Base-by-base conservation (phyloP, 1,140 invertebrate species). In the Lucilia sericata region DNA sequence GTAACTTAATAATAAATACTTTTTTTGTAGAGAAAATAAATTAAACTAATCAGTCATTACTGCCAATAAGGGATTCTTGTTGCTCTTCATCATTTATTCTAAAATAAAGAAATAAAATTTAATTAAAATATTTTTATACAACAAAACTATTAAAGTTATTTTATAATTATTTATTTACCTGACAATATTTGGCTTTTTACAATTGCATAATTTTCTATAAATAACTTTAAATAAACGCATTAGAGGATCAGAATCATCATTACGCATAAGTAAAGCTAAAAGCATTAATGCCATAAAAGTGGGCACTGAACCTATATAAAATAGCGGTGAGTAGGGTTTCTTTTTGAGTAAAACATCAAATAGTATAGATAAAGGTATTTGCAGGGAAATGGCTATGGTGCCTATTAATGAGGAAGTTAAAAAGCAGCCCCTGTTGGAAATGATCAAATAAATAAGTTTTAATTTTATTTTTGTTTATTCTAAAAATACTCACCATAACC, bases 401-500 rank as follows among this genome's bases (percentile, higher is more conserved):
- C 95, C 96, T 87, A 97, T 95, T 13, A 98, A 91, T 30, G 96
- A 97, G 47, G 96, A 97, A 19, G 97, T 97, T 85, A 97, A 91
- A 91, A 98, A 97, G 91, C 96, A 97, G 36, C 96, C 96, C 96
- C 96, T 97, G 86, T 21, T 91, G 91, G 84, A 85, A 85, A 17
- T 17, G 13, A 10, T 1, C 5, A 55, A 55, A 12, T 1, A 55
- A 25, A 30, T 21, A 30, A 25, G 10, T 12, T 21, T 74, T 74
- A 74, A 2, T 25, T 25, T 74, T 10, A 21, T 74, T 1, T 74
- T 5, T 74, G 5, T 74, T 74, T 25, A 74, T 13, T n/a, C n/a
- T n/a, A n/a, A 7, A 74, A 74, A 21, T 10, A 84, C 84, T 92
- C 92, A 97, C 96, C 96, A 97, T 47, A 98, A 91, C 97, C 97